phyloP scores from a whole-genome alignment of 2,113 vertebrate genomes.

The Tamias sibiricus region DNA sequence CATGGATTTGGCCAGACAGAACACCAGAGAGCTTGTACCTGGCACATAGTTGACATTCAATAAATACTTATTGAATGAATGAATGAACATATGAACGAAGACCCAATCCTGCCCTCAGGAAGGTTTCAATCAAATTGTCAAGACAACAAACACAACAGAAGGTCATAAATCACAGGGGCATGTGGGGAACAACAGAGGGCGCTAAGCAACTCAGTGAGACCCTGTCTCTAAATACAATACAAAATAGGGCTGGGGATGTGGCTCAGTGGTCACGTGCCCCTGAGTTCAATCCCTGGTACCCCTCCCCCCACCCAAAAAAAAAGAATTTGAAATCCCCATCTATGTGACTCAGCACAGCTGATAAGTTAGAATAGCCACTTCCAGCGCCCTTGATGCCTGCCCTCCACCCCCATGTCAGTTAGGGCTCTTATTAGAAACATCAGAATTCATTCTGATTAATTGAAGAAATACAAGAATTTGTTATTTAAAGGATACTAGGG shows the following conservation, averaged over 20 bases:
- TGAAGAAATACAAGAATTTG: slow-evolving; percentile 7
- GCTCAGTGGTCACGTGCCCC: too few species aligned
- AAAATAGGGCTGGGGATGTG: too few species aligned
- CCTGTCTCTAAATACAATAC: too few species aligned
- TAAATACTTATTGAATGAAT: background rate
- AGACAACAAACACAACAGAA: background rate
- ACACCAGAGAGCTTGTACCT: background rate
- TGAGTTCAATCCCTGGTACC: too few species aligned
- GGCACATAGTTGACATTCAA: background rate
- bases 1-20: background rate
- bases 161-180: background rate
- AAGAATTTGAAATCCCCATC: background rate
- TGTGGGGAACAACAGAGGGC: background rate
- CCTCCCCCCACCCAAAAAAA: too few species aligned
- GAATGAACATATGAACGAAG: background rate
- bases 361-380: background rate
- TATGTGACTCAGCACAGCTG: background rate
- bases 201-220: too few species aligned
- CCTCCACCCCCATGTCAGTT: background rate
- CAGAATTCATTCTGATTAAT: background rate
- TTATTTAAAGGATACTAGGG: background rate
- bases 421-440: background rate
- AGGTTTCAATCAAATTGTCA: background rate
- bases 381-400: background rate
- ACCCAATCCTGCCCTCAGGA: background rate